Conservation (phyloP, 2,888 invertebrate genomes). For the Polydrusus pterygomalis region DNA sequence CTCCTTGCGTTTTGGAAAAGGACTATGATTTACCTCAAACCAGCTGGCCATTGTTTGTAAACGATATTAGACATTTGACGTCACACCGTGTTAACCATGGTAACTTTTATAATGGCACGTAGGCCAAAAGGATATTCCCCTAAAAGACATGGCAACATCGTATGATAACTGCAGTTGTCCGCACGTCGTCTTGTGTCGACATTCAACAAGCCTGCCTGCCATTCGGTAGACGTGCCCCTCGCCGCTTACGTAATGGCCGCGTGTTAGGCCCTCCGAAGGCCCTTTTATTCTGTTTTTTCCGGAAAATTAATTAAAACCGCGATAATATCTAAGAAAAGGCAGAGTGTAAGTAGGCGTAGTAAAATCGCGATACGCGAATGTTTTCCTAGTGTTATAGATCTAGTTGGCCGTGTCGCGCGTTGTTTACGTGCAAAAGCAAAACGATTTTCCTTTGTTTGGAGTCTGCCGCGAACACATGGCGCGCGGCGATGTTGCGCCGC, state of each 20-base stretch:
- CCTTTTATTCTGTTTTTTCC: conserved; percentile 31
- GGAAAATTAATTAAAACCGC: conserved; percentile 27
- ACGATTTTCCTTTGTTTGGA: conserved; percentile 62
- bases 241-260: conserved; percentile 55
- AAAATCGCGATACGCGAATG: conserved; percentile 25
- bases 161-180: conserved; percentile 52
- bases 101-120: conserved; percentile 30
- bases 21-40: not conserved
- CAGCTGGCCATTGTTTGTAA: conserved; percentile 7
- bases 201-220: conserved; percentile 55
- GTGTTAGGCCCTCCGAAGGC: conserved; percentile 36
- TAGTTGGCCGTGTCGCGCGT: conserved; percentile 43
- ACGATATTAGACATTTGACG: conserved; percentile 3
- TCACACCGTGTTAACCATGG: conserved; percentile 10
- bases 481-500: conserved; percentile 67
- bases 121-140: conserved; percentile 46
- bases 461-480: conserved; percentile 69
- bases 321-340: conserved; percentile 24
- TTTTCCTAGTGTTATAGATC: conserved; percentile 27
- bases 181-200: conserved; percentile 59
- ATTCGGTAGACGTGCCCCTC: conserved; percentile 49
- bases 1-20: not conserved
- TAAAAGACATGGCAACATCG: conserved; percentile 51
- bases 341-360: conserved; percentile 23
- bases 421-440: conserved; percentile 59